Percentiles rank a stretch among this genome's conserved stretches.
phyloP scores from a whole-genome alignment of 1,140 invertebrate species.

The Gonatopus flavifemur region DNA sequence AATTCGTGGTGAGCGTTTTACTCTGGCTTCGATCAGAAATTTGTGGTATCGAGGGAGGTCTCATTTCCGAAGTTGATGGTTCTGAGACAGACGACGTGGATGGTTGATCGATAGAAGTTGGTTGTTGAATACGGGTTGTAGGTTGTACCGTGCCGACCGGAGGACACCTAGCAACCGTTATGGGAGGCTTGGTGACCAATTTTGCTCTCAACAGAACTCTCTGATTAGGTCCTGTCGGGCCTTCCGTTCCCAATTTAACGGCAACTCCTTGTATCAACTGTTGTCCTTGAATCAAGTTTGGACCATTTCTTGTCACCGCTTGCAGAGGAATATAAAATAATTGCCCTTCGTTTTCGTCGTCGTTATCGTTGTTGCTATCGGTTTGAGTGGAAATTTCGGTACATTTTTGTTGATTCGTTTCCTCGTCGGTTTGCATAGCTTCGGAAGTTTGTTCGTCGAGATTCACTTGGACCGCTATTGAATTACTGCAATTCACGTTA shows the following conservation, averaged over 20 bases:
- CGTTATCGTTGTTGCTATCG: constrained; percentile 54
- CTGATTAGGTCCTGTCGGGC: constrained; percentile 64
- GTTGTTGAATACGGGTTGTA: constrained; percentile 53
- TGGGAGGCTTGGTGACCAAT: constrained; percentile 66
- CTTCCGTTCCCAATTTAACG: constrained; percentile 68
- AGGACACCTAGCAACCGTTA: constrained; percentile 57
- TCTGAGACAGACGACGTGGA: constrained; percentile 33
- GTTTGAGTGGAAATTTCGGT: constrained; percentile 62
- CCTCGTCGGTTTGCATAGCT: constrained; percentile 15
- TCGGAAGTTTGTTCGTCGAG: constrained; percentile 46
- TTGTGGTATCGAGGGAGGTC: constrained; percentile 15
- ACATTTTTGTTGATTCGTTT: constrained; percentile 35
- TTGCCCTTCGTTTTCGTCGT: constrained; percentile 59
- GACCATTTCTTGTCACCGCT: constrained; percentile 56
- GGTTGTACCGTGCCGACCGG: constrained; percentile 63
- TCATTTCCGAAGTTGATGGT: constrained; percentile 26
- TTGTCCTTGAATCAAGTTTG: constrained; percentile 50
- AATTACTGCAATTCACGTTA: constrained; percentile 55
- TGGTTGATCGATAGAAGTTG: constrained; percentile 29
- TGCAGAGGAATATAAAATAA: constrained; percentile 73
- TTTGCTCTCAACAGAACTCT: constrained; percentile 68
- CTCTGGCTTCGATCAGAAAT: constrained; percentile 1
- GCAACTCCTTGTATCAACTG: constrained; percentile 68
- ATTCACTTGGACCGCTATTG: constrained; percentile 65
- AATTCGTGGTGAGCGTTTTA: neutral